phyloP scores from a whole-genome alignment of 2,888 invertebrate genomes.

The Hyles lineata region DNA sequence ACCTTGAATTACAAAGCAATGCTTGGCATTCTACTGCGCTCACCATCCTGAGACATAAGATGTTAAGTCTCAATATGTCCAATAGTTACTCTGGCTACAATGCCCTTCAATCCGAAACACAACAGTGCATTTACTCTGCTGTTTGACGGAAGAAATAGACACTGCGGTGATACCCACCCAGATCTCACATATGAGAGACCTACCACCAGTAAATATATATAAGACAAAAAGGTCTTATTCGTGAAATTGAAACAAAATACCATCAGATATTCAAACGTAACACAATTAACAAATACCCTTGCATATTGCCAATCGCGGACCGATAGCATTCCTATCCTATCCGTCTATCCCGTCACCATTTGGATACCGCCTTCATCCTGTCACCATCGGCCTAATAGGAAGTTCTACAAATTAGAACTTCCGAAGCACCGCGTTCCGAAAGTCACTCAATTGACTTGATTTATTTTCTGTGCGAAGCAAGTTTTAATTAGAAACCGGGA shows the following conservation, averaged over 20 bases:
- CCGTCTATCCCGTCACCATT: background rate
- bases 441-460: slow-evolving; percentile 18
- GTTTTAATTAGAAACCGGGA: slow-evolving; percentile 12
- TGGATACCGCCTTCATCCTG: slow-evolving; percentile 4
- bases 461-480: slow-evolving; percentile 18
- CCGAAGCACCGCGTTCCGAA: slow-evolving; percentile 4
- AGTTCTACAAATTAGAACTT: slow-evolving; percentile 8
- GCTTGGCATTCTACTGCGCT: too few relatives aligned
- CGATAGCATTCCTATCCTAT: slow-evolving; percentile 1
- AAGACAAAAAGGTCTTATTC: too few relatives aligned
- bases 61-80: too few relatives aligned
- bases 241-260: background rate
- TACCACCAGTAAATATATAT: too few relatives aligned
- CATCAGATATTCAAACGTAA: background rate
- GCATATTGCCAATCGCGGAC: slow-evolving; percentile 3
- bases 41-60: too few relatives aligned
- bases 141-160: too few relatives aligned
- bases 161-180: too few relatives aligned
- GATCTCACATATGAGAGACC: too few relatives aligned
- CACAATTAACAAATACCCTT: background rate
- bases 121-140: too few relatives aligned
- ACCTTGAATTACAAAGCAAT: too few relatives aligned
- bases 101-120: too few relatives aligned
- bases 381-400: slow-evolving; percentile 12
- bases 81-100: too few relatives aligned